Conservation (phyloP, 2,113 vertebrate genomes). For the Malurus alboscapulatus region DNA sequence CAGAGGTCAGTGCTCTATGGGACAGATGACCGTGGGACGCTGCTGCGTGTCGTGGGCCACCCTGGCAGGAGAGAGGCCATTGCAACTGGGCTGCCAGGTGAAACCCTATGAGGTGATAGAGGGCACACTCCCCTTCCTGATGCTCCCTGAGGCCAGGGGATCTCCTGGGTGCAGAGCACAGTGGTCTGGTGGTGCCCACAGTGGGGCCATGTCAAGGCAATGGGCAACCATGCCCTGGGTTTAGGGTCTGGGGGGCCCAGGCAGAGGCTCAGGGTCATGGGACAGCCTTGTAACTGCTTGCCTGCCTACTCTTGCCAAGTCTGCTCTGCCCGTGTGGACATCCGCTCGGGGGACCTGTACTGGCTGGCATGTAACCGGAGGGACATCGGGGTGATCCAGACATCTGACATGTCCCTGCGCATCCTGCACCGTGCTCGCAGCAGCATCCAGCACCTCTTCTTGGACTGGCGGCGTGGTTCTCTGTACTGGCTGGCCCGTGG, state of each 20-base stretch:
- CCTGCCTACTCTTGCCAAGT: conserved; percentile 62
- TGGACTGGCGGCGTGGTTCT: conserved; percentile 79
- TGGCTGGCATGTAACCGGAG: conserved; percentile 84
- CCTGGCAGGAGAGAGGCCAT: conserved; percentile 70
- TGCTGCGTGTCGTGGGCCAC: conserved; percentile 70
- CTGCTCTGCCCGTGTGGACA: conserved; percentile 81
- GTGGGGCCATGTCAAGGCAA: rapidly evolving
- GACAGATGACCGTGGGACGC: conserved; percentile 75
- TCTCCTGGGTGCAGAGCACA: neutral
- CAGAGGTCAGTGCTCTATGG: conserved; percentile 81
- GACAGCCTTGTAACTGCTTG: neutral
- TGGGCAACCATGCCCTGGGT: neutral
- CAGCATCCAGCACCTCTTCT: conserved; percentile 72
- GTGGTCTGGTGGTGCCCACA: neutral
- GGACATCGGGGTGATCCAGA: conserved; percentile 68
- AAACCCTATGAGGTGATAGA: neutral
- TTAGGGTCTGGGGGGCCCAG: neutral
- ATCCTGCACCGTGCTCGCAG: conserved; percentile 72
- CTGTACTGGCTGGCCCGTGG: conserved; percentile 81
- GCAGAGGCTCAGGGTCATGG: neutral
- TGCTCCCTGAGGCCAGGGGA: neutral
- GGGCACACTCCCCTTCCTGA: neutral
- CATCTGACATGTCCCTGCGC: neutral
- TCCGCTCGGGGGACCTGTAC: conserved; percentile 76
- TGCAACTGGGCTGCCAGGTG: conserved; percentile 75